A percentile compares a stretch with the other conserved stretches of the same genome.
phyloP scores from a whole-genome alignment of 2,113 vertebrate genomes.

The Saguinus imperator region DNA sequence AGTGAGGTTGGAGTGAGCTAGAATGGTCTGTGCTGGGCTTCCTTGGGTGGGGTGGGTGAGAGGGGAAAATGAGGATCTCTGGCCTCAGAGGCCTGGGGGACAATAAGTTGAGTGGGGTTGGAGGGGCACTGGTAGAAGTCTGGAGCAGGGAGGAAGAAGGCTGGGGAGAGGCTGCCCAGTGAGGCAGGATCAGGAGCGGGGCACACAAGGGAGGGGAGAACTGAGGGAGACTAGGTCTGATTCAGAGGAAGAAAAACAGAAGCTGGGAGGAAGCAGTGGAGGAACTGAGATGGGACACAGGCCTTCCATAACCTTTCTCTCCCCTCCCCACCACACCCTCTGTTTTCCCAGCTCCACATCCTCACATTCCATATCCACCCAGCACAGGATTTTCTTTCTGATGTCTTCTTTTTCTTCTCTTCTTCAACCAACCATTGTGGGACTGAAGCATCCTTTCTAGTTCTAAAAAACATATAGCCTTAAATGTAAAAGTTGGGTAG shows the following conservation, averaged over 20 bases:
- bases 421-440: background rate
- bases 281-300: too few species aligned
- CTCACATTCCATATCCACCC: background rate
- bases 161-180: background rate
- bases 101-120: background rate
- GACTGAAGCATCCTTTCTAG: background rate
- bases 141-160: background rate
- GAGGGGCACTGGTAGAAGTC: background rate
- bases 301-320: accelerated
- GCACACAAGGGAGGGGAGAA: background rate
- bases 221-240: background rate
- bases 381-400: background rate
- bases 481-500: background rate
- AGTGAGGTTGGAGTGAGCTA: background rate
- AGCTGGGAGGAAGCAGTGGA: background rate
- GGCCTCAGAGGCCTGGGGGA: background rate
- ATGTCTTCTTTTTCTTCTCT: background rate
- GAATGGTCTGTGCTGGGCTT: background rate
- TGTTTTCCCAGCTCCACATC: background rate
- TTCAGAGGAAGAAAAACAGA: too few species aligned
- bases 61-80: background rate
- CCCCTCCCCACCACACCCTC: too few species aligned
- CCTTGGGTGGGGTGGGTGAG: background rate
- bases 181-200: background rate
- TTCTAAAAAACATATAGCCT: background rate